Conservation (phyloP, 1,140 invertebrate genomes). For the Euura saliciscinereae region DNA sequence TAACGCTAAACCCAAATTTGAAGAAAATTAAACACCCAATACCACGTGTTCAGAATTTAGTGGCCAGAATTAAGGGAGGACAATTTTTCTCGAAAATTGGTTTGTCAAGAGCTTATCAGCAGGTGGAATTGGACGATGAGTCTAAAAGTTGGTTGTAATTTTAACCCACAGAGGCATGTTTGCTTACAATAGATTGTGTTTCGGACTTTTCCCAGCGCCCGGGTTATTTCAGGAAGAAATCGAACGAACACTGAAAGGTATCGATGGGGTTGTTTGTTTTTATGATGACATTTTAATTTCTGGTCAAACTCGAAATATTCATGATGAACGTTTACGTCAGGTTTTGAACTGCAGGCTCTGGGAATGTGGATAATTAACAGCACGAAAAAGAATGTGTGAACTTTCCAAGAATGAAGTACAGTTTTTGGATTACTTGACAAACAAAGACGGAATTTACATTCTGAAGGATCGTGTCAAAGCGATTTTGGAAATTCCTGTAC, state of each 20-base stretch:
- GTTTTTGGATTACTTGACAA: no score
- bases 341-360: not conserved
- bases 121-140: constrained; percentile 8
- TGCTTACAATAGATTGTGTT: not conserved
- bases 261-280: no score
- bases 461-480: no score
- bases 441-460: no score
- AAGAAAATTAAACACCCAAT: constrained; percentile 12
- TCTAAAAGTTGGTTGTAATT: not conserved
- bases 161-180: not conserved
- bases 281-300: not conserved
- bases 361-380: constrained; percentile 10
- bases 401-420: not conserved
- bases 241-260: not conserved
- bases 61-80: no score
- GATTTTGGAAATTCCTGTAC: no score
- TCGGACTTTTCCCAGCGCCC: not conserved
- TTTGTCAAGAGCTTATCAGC: constrained; percentile 13
- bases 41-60: constrained; percentile 13
- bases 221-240: constrained; percentile 13
- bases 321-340: no score
- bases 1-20: no score
- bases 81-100: constrained; percentile 11
- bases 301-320: not conserved
- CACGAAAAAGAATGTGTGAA: constrained; percentile 12